These are phyloP conservation scores for Drosophila heteroneura DNA, from an alignment of 2,888 invertebrate species.

Conservation along the genomic window DNA sequence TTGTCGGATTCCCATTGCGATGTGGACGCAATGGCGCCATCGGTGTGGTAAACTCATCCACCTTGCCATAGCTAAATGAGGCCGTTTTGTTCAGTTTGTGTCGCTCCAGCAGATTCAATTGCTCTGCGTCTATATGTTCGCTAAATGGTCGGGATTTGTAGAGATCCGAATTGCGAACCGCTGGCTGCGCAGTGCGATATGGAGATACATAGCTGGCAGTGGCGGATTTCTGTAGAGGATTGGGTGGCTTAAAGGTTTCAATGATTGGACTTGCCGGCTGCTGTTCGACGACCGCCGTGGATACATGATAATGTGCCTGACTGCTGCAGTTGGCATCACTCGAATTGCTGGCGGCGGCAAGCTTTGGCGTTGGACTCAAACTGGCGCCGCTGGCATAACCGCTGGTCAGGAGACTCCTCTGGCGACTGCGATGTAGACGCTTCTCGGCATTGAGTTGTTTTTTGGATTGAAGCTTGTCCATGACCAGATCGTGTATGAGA, in stretches of 20 bases:
- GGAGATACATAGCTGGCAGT: constrained; percentile 78
- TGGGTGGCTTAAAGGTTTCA: constrained; percentile 55
- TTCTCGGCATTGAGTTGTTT: constrained; percentile 88
- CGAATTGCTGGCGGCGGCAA: constrained; percentile 78
- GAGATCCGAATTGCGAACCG: constrained; percentile 53
- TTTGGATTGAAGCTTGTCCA: constrained; percentile 91
- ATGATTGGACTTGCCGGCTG: constrained; percentile 33
- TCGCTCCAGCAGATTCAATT: constrained; percentile 67
- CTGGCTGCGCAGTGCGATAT: constrained; percentile 66
- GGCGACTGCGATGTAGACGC: constrained; percentile 87
- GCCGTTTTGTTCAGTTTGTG: constrained; percentile 84
- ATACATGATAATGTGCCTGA: constrained; percentile 83
- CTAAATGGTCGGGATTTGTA: constrained; percentile 84
- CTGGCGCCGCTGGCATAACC: constrained; percentile 82
- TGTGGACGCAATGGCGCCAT: constrained; percentile 52
- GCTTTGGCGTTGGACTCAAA: constrained; percentile 83
- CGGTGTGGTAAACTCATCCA: constrained; percentile 48
- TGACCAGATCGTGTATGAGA: constrained; percentile 92
- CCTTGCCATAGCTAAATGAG: constrained; percentile 80
- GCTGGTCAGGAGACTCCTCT: constrained; percentile 84
- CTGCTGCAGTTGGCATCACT: constrained; percentile 82
- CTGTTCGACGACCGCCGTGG: constrained; percentile 70
- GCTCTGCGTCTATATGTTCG: constrained; percentile 80
- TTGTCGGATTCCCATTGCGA: constrained; percentile 26
- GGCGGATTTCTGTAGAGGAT: constrained; percentile 73